Conservation (phyloP, 2,888 invertebrate species). For the Alentia gelatinosa region DNA sequence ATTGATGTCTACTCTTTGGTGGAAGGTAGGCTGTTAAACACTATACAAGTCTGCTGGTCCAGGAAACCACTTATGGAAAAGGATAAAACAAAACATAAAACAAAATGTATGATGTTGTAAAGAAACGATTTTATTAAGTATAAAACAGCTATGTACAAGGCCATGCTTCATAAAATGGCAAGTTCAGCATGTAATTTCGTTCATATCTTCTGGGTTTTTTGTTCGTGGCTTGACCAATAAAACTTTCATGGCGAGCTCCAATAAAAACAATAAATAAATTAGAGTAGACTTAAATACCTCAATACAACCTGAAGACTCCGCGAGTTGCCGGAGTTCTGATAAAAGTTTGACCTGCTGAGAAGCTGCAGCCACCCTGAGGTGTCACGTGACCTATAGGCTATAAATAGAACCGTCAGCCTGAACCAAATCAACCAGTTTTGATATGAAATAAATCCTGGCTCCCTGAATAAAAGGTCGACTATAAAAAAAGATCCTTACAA, state of each 20-base stretch:
- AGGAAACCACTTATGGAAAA: too few relatives aligned
- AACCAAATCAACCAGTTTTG: neutral
- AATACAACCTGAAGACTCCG: neutral
- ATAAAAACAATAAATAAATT: slow-evolving; percentile 4
- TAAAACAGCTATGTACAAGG: slow-evolving; percentile 4
- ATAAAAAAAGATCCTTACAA: too few relatives aligned
- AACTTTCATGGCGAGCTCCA: neutral
- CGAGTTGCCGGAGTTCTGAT: neutral
- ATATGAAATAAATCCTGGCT: neutral
- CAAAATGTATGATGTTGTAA: neutral
- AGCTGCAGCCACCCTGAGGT: too few relatives aligned
- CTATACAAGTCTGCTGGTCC: too few relatives aligned
- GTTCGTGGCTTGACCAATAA: neutral
- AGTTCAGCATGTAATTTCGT: neutral
- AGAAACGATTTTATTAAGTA: slow-evolving; percentile 16
- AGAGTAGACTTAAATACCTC: neutral
- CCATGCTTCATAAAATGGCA: slow-evolving; percentile 41
- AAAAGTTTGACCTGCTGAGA: too few relatives aligned
- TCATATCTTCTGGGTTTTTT: neutral
- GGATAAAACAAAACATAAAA: neutral
- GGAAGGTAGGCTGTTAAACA: too few relatives aligned
- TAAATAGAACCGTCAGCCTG: neutral
- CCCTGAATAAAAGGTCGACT: neutral
- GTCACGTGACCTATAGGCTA: too few relatives aligned
- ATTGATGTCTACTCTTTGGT: too few relatives aligned